Evolutionary conservation across 2,113 vertebrate genomes (phyloP), one percentile per base, ranked within the genome.

Genomic region (Fukomys damarensis): DNA sequence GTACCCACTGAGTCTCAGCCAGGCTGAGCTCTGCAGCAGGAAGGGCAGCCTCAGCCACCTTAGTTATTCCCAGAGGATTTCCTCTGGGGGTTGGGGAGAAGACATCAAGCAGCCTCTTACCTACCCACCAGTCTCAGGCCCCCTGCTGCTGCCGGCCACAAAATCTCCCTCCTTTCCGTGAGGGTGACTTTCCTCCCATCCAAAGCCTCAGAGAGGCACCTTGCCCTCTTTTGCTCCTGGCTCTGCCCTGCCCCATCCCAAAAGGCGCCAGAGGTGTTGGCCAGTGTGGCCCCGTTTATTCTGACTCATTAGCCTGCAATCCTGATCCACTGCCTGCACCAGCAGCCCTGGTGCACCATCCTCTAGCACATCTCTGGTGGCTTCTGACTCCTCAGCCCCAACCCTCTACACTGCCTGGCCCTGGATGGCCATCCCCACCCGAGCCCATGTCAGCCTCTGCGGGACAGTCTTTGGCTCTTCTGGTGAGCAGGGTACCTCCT

Each of bases 1-100:
- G 2, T 0, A 3, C 43, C 22, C 3, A 3, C 7, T 0, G 0
- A 4, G 82, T 38, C 56, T 20, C 52, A 5, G 85, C 28, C 5
- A 7, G 72, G 56, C 14, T 63, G 81, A 32, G 30, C 7, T 56
- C 58, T 82, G 58, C 20, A 13, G 41, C 2, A 30, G 59, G 11
- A 26, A 24, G 1, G 2, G 20, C 35, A 28, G 46, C 14, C 0
- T 3, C 24, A 1, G 26, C n/a, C n/a, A 52, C 4, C 1, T 11
- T 7, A 58, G n/a, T 24, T 26, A 38, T 77, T 56, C 68, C 10
- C n/a, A 11, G 19, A 41, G 0, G 1, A 9, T 9, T 24, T 65
- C 28, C 30, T 35, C 3, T 10, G 3, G 3, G n/a, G n/a, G n/a
- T n/a, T n/a, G n/a, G 52, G 52, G 13, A 13, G 52, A 54, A 54